Evolutionary conservation across 2,888 invertebrate species (phyloP).

Genomic region (Agriotes lineatus): DNA sequence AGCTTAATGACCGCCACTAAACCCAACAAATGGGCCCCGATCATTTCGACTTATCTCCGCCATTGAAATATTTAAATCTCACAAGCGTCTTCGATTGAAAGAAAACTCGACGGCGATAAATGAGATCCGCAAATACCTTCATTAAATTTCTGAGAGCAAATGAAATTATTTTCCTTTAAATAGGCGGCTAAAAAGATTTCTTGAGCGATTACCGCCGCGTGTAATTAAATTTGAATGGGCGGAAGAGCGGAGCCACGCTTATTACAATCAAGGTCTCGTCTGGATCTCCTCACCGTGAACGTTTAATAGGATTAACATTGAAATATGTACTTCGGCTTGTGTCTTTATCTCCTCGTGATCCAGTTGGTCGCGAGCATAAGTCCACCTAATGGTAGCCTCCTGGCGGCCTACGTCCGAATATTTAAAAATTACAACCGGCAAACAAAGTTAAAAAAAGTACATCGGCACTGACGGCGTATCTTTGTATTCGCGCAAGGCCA

Average conservation of each 20-base stretch:
- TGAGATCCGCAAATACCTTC: not conserved
- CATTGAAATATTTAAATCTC: not conserved
- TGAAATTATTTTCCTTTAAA: conserved; percentile 20
- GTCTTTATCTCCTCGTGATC: not conserved
- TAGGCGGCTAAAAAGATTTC: conserved; percentile 18
- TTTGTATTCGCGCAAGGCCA: conserved; percentile 23
- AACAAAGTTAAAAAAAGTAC: conserved; percentile 34
- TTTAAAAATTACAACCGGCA: conserved; percentile 34
- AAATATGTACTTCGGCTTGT: conserved; percentile 26
- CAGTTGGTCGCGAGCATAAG: not conserved
- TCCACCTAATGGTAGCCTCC: conserved; percentile 35
- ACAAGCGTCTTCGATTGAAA: not conserved
- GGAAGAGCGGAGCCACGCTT: conserved; percentile 33
- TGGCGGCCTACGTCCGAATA: conserved; percentile 33
- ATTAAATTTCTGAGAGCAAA: conserved; percentile 16
- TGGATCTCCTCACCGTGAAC: conserved; percentile 29
- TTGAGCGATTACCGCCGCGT: conserved; percentile 18
- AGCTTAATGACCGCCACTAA: not conserved
- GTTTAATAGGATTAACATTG: conserved; percentile 35
- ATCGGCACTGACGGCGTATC: conserved; percentile 25
- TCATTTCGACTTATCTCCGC: not conserved
- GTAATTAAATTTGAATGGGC: conserved; percentile 40
- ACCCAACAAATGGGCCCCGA: not conserved
- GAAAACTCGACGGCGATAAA: not conserved
- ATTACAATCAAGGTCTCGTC: conserved; percentile 37